Conservation (phyloP, 2,888 invertebrate species). For the Tiphia femorata region DNA sequence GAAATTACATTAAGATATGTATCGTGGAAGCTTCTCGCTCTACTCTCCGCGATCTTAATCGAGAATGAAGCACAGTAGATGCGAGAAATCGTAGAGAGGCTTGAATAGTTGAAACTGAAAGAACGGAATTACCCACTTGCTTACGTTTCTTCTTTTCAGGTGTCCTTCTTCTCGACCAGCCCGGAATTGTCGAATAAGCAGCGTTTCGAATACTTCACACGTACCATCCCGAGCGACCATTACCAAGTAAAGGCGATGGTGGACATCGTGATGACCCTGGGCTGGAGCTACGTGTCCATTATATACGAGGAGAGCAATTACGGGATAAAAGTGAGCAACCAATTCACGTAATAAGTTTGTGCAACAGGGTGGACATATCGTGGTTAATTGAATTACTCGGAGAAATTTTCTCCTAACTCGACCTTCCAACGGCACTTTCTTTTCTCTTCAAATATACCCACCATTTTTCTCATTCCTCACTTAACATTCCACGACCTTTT, state of each 20-base stretch:
- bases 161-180: constrained; percentile 95
- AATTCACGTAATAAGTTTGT: not conserved
- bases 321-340: constrained; percentile 83
- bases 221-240: constrained; percentile 95
- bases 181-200: constrained; percentile 95
- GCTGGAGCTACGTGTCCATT: constrained; percentile 95
- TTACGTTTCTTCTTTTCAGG: constrained; percentile 72
- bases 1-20: not conserved
- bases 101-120: too few relatives aligned
- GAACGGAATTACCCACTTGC: too few relatives aligned
- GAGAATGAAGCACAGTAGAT: not conserved
- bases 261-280: constrained; percentile 86
- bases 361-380: not conserved
- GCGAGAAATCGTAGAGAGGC: not conserved
- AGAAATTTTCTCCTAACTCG: too few relatives aligned
- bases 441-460: too few relatives aligned
- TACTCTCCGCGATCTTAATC: not conserved
- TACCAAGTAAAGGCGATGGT: constrained; percentile 97
- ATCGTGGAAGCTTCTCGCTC: not conserved
- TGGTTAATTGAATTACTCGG: too few relatives aligned
- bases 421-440: too few relatives aligned
- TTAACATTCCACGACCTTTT: too few relatives aligned
- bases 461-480: too few relatives aligned
- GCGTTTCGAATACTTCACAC: constrained; percentile 92
- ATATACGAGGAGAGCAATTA: constrained; percentile 97